Conservation (phyloP, 2,797 vertebrate genomes). For the Chelmon rostratus region DNA sequence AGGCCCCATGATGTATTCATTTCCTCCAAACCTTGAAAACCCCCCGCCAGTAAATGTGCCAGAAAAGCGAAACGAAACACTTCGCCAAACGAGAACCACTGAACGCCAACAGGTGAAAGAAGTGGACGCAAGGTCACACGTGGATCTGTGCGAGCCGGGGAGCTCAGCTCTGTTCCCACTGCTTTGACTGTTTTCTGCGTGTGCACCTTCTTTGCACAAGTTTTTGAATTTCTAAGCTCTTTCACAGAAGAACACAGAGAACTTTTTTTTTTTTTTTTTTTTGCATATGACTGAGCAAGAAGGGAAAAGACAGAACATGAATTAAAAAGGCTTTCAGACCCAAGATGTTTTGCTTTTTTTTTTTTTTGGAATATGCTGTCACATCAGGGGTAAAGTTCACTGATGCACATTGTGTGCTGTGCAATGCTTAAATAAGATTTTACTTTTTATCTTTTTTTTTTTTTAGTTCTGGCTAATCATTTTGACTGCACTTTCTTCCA, state of each 20-base stretch:
- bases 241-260: neutral
- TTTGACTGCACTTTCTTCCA: constrained; percentile 61
- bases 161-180: neutral
- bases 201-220: neutral
- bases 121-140: constrained; percentile 22
- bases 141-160: neutral
- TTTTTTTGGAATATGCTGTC: neutral
- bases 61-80: constrained; percentile 17
- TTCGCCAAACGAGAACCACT: constrained; percentile 23
- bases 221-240: neutral
- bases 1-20: neutral
- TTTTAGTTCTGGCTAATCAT: constrained; percentile 27
- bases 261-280: too few species aligned
- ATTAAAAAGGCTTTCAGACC: neutral
- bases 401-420: constrained; percentile 1
- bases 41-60: neutral
- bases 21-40: neutral
- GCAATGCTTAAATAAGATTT: constrained; percentile 27
- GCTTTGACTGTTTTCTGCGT: neutral
- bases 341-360: neutral
- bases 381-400: constrained; percentile 28
- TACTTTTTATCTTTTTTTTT: neutral
- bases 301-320: neutral
- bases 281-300: neutral
- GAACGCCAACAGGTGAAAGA: constrained; percentile 30